phyloP scores from a whole-genome alignment of 2,888 invertebrate species.

The Troilus luridus region DNA sequence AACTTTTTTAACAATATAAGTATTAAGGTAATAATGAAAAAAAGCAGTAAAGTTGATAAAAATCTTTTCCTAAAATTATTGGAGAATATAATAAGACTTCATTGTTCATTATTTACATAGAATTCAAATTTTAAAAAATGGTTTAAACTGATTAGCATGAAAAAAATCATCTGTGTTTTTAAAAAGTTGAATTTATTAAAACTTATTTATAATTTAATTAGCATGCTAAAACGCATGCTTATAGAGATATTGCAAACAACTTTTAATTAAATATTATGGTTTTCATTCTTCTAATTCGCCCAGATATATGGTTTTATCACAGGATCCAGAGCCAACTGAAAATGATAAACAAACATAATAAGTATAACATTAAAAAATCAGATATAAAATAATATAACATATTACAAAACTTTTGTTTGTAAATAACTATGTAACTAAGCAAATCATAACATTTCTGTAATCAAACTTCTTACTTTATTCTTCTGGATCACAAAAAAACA shows the following conservation, averaged over 20 bases:
- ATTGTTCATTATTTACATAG: too few relatives aligned
- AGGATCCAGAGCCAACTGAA: slow-evolving; percentile 90
- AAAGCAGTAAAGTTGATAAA: too few relatives aligned
- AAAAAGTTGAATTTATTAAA: neutral
- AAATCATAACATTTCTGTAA: too few relatives aligned
- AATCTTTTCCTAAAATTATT: too few relatives aligned
- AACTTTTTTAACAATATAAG: too few relatives aligned
- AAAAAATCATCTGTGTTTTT: neutral
- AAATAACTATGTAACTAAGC: neutral
- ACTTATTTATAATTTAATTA: slow-evolving; percentile 24
- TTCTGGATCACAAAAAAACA: too few relatives aligned
- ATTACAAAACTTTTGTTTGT: neutral
- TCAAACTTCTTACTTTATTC: too few relatives aligned
- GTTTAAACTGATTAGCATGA: neutral
- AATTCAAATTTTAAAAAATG: neutral
- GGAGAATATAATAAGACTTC: too few relatives aligned
- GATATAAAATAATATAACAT: neutral
- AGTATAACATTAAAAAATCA: neutral
- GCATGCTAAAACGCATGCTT: slow-evolving; percentile 3
- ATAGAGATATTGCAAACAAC: neutral
- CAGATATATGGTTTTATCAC: slow-evolving; percentile 95
- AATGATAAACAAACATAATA: slow-evolving; percentile 66
- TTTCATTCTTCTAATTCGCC: slow-evolving; percentile 86
- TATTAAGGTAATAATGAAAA: too few relatives aligned
- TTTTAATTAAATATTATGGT: neutral